phyloP scores from a whole-genome alignment of 2,888 invertebrate species.

The Mythimna albipuncta region DNA sequence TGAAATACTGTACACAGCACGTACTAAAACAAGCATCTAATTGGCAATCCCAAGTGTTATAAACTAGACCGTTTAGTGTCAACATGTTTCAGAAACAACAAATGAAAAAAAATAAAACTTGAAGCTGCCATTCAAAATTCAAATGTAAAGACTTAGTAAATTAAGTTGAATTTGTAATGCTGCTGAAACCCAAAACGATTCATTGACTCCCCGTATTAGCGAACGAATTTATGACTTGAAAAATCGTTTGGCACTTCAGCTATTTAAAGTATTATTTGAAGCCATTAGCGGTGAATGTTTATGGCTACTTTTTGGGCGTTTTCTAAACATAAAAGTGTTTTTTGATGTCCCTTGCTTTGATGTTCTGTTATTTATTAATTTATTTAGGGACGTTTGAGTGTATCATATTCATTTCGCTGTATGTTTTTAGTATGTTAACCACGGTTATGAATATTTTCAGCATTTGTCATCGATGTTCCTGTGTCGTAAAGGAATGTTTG shows the following conservation, averaged over 20 bases:
- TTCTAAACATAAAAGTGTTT: constrained; percentile 67
- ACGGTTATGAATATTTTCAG: constrained; percentile 45
- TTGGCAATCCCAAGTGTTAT: constrained; percentile 45
- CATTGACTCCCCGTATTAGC: constrained; percentile 57
- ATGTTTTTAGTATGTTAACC: constrained; percentile 47
- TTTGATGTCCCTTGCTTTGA: constrained; percentile 67
- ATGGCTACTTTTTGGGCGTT: constrained; percentile 68
- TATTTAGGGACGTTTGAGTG: constrained; percentile 52
- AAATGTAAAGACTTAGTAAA: background rate
- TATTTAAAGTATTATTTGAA: constrained; percentile 74
- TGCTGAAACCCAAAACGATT: constrained; percentile 45
- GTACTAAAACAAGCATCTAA: constrained; percentile 37
- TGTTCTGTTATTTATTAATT: constrained; percentile 66
- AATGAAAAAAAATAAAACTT: constrained; percentile 29
- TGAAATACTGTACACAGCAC: constrained; percentile 26
- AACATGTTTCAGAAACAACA: constrained; percentile 38
- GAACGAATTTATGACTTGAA: constrained; percentile 70
- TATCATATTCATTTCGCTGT: constrained; percentile 30
- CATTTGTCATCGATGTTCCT: constrained; percentile 47
- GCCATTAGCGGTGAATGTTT: constrained; percentile 71
- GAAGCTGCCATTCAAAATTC: background rate
- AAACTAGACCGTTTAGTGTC: constrained; percentile 56
- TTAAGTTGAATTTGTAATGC: constrained; percentile 29
- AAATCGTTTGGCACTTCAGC: constrained; percentile 69
- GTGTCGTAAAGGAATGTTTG: constrained; percentile 35